Evolutionary conservation across 1,140 invertebrate genomes (phyloP).

Genomic region (Drosophila leontia): DNA sequence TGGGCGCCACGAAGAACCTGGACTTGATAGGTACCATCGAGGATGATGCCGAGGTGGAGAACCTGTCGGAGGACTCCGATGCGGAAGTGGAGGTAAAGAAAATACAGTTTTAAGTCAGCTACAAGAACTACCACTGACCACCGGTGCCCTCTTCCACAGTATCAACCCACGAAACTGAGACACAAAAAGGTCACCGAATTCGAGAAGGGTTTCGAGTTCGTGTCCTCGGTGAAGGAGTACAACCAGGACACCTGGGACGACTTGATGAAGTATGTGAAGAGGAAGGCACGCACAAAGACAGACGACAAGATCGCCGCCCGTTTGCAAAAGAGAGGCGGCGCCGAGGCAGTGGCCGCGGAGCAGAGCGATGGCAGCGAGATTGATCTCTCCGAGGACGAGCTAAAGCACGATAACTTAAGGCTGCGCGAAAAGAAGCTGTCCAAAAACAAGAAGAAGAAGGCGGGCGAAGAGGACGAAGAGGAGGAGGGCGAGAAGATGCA

Average conservation of each 20-base stretch:
- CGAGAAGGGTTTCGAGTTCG: slow-evolving; percentile 91
- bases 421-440: slow-evolving; percentile 86
- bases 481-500: slow-evolving; percentile 87
- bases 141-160: slow-evolving; percentile 86
- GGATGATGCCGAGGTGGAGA: slow-evolving; percentile 91
- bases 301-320: slow-evolving; percentile 91
- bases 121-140: slow-evolving; percentile 19
- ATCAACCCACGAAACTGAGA: slow-evolving; percentile 91
- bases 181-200: slow-evolving; percentile 90
- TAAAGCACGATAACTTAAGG: slow-evolving; percentile 89
- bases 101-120: not conserved
- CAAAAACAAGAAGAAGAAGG: slow-evolving; percentile 87
- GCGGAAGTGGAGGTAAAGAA: slow-evolving; percentile 91
- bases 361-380: slow-evolving; percentile 81
- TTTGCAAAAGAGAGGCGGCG: slow-evolving; percentile 87
- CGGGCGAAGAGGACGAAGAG: slow-evolving; percentile 84
- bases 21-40: slow-evolving; percentile 89
- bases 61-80: slow-evolving; percentile 93
- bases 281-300: slow-evolving; percentile 91
- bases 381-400: slow-evolving; percentile 89
- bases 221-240: slow-evolving; percentile 90
- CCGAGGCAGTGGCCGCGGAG: slow-evolving; percentile 57
- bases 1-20: slow-evolving; percentile 75
- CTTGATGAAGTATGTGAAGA: slow-evolving; percentile 92
- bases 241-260: slow-evolving; percentile 94